Conservation (phyloP, 64 coral and sea anemone species). For the Catalaphyllia jardinei region DNA sequence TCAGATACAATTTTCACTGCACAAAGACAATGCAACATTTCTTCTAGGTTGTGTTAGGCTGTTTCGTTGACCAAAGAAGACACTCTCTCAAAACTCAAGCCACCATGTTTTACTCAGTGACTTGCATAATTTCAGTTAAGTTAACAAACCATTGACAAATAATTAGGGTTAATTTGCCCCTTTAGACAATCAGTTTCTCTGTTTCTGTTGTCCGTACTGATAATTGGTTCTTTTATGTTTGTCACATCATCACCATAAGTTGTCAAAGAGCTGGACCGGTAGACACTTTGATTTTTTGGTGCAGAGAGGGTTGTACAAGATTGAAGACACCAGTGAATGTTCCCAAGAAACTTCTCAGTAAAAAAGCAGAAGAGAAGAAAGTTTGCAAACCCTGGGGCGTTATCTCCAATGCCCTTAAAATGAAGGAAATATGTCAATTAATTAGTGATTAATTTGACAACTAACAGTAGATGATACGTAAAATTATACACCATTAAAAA, state of each 20-base stretch:
- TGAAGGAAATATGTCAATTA: background rate
- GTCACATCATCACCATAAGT: background rate
- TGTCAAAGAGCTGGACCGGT: background rate
- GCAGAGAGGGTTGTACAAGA: background rate
- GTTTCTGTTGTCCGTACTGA: background rate
- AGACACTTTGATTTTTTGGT: background rate
- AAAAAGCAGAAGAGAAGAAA: conserved; percentile 69
- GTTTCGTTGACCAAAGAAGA: too few relatives aligned
- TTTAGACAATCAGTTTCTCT: background rate
- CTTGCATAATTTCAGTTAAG: background rate
- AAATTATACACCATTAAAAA: too few relatives aligned
- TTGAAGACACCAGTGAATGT: background rate
- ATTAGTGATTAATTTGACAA: too few relatives aligned
- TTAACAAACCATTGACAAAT: background rate
- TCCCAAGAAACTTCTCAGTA: conserved; percentile 51
- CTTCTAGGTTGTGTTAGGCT: too few relatives aligned
- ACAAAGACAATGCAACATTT: too few relatives aligned
- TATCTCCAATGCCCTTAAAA: conserved; percentile 60
- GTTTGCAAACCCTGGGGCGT: conserved; percentile 55
- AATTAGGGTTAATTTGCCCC: background rate
- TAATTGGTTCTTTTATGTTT: background rate
- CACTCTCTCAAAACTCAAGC: too few relatives aligned
- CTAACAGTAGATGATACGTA: too few relatives aligned
- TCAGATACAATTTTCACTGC: too few relatives aligned
- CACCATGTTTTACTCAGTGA: too few relatives aligned